Conservation (phyloP, 2,113 vertebrate species). For the Aspidoscelis tigris region DNA sequence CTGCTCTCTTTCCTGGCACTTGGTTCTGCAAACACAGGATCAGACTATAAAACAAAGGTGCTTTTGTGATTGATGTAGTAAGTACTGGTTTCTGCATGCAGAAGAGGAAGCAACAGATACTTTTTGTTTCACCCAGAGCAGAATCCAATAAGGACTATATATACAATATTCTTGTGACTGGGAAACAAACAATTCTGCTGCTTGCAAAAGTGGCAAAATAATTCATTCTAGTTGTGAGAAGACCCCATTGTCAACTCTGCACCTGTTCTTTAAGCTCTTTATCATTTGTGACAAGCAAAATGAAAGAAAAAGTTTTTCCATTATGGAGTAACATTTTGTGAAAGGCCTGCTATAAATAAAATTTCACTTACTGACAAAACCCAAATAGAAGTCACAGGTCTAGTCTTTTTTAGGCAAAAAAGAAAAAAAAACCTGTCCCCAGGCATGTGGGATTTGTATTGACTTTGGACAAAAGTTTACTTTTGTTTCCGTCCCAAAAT, state of each 20-base stretch:
- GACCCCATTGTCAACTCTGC: background rate
- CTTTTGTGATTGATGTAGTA: background rate
- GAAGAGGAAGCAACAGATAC: background rate
- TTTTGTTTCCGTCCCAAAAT: conserved; percentile 38
- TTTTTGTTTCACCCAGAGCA: background rate
- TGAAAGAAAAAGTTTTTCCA: conserved; percentile 3
- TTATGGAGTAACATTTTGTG: conserved; percentile 2
- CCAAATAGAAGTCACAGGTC: background rate
- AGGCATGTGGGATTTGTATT: conserved; percentile 11
- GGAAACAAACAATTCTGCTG: background rate
- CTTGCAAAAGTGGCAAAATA: background rate
- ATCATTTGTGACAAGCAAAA: background rate
- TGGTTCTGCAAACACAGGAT: background rate
- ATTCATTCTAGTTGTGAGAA: conserved; percentile 24
- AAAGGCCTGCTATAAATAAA: conserved; percentile 23
- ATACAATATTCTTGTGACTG: background rate
- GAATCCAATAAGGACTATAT: background rate
- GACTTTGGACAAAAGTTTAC: conserved; percentile 32
- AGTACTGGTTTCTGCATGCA: background rate
- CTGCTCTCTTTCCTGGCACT: no score
- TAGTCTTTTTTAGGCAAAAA: conserved; percentile 20
- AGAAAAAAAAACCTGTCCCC: conserved; percentile 2
- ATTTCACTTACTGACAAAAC: background rate
- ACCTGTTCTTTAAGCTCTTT: conserved; percentile 41
- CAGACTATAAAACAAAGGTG: background rate